Conservation (phyloP, 2,888 invertebrate genomes). For the Lacanobia oleracea region DNA sequence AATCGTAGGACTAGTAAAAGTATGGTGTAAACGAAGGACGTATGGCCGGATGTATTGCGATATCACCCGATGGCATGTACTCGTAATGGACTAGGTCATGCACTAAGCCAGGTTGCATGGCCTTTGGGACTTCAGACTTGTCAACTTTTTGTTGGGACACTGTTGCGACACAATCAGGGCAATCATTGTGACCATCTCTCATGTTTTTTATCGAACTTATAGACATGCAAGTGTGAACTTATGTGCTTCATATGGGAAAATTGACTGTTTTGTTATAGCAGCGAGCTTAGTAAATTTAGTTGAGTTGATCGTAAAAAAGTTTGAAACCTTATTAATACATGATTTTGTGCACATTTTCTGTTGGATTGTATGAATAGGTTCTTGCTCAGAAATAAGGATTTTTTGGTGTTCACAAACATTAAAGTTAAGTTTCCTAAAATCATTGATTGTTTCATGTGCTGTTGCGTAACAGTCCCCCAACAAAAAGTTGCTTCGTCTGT, state of each 20-base stretch:
- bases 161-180: background rate
- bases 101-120: constrained; percentile 20
- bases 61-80: constrained; percentile 53
- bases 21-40: constrained; percentile 74
- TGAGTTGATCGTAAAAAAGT: too few relatives aligned
- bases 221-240: background rate
- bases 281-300: too few relatives aligned
- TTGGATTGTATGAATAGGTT: too few relatives aligned
- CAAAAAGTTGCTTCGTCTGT: constrained; percentile 27
- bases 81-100: constrained; percentile 40
- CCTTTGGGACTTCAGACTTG: constrained; percentile 11
- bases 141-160: constrained; percentile 32
- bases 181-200: background rate
- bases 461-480: constrained; percentile 11
- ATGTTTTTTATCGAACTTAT: background rate
- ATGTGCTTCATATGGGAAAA: too few relatives aligned
- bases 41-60: constrained; percentile 72
- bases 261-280: too few relatives aligned
- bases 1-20: constrained; percentile 70
- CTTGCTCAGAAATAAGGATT: background rate
- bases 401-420: too few relatives aligned
- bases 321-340: too few relatives aligned
- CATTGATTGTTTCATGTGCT: too few relatives aligned
- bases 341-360: too few relatives aligned
- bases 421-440: too few relatives aligned